These are phyloP conservation scores for Opisthograptis luteolata DNA, from an alignment of 2,888 invertebrate species.

Conservation along the genomic window DNA sequence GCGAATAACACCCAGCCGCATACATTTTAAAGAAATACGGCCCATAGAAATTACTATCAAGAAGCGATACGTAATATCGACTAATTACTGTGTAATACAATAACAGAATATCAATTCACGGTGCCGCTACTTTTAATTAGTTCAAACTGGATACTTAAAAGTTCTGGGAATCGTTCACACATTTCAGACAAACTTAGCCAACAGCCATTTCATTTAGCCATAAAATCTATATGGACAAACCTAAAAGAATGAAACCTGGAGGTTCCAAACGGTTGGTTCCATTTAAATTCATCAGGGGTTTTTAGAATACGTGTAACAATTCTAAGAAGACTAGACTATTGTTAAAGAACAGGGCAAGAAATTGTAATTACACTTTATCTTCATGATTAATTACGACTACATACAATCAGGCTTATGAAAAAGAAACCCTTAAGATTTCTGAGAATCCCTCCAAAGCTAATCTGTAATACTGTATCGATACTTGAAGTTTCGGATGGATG, in stretches of 20 bases:
- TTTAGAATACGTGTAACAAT: constrained; percentile 23
- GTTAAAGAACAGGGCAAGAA: constrained; percentile 9
- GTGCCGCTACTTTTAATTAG: constrained; percentile 11
- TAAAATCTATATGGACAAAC: constrained; percentile 34
- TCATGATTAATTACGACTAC: constrained; percentile 3
- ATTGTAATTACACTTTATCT: neutral
- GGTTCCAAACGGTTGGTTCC: constrained; percentile 20
- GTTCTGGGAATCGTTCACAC: neutral
- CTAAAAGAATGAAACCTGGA: constrained; percentile 29
- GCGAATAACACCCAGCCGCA: constrained; percentile 44
- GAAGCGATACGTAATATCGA: constrained; percentile 24
- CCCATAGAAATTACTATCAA: constrained; percentile 43
- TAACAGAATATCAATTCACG: constrained; percentile 15
- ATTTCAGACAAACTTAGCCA: neutral
- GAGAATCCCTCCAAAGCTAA: constrained; percentile 10
- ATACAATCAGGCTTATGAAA: too few species aligned
- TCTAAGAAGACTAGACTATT: constrained; percentile 12
- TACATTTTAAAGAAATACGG: constrained; percentile 48
- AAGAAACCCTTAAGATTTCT: constrained; percentile 13
- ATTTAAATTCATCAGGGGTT: constrained; percentile 22
- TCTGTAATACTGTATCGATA: neutral
- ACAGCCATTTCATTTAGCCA: too few species aligned
- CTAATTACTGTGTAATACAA: constrained; percentile 23
- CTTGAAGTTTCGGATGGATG: neutral
- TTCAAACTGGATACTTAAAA: neutral